Conservation (phyloP, 2,797 vertebrate genomes). For the Iguana delicatissima region DNA sequence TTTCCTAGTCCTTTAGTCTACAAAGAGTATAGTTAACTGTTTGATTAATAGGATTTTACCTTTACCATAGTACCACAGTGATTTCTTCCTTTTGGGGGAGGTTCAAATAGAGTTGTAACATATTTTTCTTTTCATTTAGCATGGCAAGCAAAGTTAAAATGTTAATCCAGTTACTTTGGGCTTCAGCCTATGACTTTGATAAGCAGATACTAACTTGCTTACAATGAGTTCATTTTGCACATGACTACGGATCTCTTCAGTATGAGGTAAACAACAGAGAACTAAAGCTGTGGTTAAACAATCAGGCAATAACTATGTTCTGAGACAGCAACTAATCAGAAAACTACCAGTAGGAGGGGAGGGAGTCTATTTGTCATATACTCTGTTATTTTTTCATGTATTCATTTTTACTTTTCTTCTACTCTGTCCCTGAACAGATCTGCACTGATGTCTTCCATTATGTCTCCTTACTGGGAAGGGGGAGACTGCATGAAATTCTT, state of each 20-base stretch:
- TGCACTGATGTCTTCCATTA: not conserved
- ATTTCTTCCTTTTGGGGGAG: slow-evolving; percentile 48
- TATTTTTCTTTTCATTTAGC: slow-evolving; percentile 26
- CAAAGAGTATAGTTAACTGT: slow-evolving; percentile 47
- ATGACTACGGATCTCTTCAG: not conserved
- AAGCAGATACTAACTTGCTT: not conserved
- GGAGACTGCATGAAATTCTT: not conserved
- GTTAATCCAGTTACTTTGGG: slow-evolving; percentile 1
- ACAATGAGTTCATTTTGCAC: not conserved
- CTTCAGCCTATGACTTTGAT: not conserved
- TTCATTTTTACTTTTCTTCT: not conserved
- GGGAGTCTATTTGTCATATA: not conserved
- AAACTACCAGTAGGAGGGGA: not conserved
- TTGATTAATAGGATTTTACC: slow-evolving; percentile 19
- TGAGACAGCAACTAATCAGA: not conserved
- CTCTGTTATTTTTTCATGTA: not conserved
- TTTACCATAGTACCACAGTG: slow-evolving; percentile 46
- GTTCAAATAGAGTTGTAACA: slow-evolving; percentile 41
- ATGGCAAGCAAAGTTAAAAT: not conserved
- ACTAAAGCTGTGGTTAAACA: not conserved
- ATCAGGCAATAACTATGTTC: not conserved
- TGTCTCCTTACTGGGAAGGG: not conserved
- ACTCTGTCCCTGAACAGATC: not conserved
- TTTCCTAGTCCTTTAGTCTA: slow-evolving; percentile 20
- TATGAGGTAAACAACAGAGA: not conserved